Percentiles rank a stretch among this genome's conserved stretches.
Conservation (phyloP, 2,113 vertebrate species). For the Triplophysa dalaica region DNA sequence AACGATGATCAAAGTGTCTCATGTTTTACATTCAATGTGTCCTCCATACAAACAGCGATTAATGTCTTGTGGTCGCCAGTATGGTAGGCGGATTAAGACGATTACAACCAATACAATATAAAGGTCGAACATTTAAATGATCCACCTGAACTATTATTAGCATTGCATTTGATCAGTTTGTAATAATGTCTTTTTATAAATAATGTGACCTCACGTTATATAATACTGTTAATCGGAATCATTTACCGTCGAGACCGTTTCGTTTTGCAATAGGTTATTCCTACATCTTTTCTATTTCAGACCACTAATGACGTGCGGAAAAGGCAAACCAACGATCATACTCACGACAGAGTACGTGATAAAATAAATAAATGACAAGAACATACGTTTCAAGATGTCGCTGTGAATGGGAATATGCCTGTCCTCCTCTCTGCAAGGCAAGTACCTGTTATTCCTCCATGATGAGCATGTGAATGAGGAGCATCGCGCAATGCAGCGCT, state of each 20-base stretch:
- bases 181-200: background rate
- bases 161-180: background rate
- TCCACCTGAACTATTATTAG: background rate
- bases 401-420: background rate
- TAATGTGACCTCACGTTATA: background rate
- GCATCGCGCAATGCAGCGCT: constrained; percentile 53
- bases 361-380: background rate
- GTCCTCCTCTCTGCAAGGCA: constrained; percentile 57
- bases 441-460: constrained; percentile 65
- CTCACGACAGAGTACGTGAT: background rate
- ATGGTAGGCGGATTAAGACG: constrained; percentile 26
- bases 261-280: background rate
- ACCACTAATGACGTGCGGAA: background rate
- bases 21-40: background rate
- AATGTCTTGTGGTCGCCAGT: constrained; percentile 4
- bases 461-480: constrained; percentile 57
- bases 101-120: background rate
- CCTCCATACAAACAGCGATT: background rate
- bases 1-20: background rate
- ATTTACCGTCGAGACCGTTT: constrained; percentile 3
- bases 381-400: constrained; percentile 26
- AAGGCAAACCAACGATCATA: background rate
- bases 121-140: background rate
- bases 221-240: background rate
- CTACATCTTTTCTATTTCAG: background rate